A percentile compares a stretch with the other conserved stretches of the same genome.
Evolutionary conservation across 2,888 invertebrate genomes (phyloP).

Genomic region (Amblyjoppa fuscipennis): DNA sequence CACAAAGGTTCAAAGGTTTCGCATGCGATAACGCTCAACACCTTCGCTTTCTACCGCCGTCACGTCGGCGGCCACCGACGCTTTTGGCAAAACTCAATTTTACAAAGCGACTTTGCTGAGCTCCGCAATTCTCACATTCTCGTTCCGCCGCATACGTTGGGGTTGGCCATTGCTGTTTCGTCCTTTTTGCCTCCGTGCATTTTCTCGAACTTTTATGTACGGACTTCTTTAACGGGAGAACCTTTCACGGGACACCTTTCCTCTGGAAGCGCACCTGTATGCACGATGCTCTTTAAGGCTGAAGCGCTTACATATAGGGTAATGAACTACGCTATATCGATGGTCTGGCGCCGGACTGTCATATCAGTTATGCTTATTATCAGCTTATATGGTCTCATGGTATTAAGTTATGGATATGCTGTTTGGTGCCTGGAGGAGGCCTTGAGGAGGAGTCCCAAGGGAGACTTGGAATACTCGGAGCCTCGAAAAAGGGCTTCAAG

Average conservation of each 20-base stretch:
- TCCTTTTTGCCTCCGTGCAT: not conserved
- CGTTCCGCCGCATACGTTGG: not conserved
- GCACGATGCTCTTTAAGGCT: not conserved
- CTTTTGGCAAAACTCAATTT: slow-evolving; percentile 69
- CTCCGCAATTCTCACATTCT: slow-evolving; percentile 30
- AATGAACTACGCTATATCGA: too few species aligned
- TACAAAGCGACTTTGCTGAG: slow-evolving; percentile 53
- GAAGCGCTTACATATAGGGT: too few species aligned
- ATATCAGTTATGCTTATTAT: too few species aligned
- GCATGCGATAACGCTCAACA: slow-evolving; percentile 58
- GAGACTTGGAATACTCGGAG: too few species aligned
- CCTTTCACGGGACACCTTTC: not conserved
- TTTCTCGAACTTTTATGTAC: not conserved
- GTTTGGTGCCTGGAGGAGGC: too few species aligned
- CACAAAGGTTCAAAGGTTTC: slow-evolving; percentile 68
- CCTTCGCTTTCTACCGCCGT: slow-evolving; percentile 43
- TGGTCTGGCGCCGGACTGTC: too few species aligned
- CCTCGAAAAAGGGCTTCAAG: too few species aligned
- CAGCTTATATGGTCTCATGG: too few species aligned
- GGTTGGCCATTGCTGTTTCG: not conserved
- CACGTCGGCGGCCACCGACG: slow-evolving; percentile 41
- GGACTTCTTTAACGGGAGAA: not conserved
- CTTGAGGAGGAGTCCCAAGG: too few species aligned
- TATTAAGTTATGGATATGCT: too few species aligned
- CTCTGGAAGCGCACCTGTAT: not conserved